Base-by-base conservation (phyloP, 2,797 vertebrate species). In the Halcyon chelicuti region DNA sequence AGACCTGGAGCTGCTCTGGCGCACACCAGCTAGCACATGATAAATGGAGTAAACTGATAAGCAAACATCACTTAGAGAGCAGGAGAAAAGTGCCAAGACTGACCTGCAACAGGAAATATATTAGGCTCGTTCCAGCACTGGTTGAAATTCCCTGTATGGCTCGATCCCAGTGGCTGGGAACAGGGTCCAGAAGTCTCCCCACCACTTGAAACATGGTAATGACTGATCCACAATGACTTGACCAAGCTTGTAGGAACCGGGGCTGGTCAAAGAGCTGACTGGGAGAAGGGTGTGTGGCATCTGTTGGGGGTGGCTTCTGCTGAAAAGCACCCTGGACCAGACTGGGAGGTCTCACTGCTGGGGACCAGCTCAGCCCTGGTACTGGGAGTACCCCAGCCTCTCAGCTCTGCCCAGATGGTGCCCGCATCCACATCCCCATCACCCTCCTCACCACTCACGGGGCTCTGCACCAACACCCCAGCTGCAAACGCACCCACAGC, bases 151-250 rank as follows among this genome's bases (percentile, higher is more conserved):
- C 55, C 61, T 49, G 31, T 20, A 22, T 11, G 42, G 14, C 47
- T 26, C 12, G 55, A 42, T 84, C 68, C 22, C 42, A 16, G 67
- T 10, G 12, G 35, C 61, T 63, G 44, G 8, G 57, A 83, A 71
- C 14, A 47, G 7, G 2, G 0, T 2, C 26, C 10, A 1, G 1
- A 51, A 44, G 70, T 3, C 42, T 74, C 51, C 47, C 10, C 4
- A 4, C 26, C 2, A 0, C 19, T n/a, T 72, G 47, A 52, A 68
- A 65, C 3, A 9, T 3, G 12, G 5, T 4, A 22, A 37, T 40
- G 49, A 51, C 18, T 28, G 46, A 51, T 25, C 8, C 52, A 3
- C 8, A 42, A 42, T 18, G 42, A 42, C 42, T 42, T 47, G 49
- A 65, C 25, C 44, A 47, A 39, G 49, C 9, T 31, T 40, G 21